Conservation (phyloP, 1,140 invertebrate species). For the Nephotettix cincticeps region DNA sequence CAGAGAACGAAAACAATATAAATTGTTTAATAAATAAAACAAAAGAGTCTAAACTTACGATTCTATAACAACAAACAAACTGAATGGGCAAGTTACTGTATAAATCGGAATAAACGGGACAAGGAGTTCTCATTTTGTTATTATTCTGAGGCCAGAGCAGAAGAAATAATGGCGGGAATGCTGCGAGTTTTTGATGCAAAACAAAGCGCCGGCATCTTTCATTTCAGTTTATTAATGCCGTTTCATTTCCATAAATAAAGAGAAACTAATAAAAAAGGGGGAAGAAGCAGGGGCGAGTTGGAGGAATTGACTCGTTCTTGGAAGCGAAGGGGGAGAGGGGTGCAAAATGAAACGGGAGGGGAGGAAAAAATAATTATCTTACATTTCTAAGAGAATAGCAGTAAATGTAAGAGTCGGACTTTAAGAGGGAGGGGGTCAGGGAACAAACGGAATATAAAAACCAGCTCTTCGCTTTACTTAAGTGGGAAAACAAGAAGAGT, state of each 20-base stretch:
- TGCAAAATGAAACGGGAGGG: slow-evolving; percentile 6
- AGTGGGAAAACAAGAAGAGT: slow-evolving; percentile 8
- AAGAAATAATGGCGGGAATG: slow-evolving; percentile 9
- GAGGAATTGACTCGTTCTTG: slow-evolving; percentile 4
- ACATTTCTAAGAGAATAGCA: slow-evolving; percentile 32
- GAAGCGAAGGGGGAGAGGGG: background rate
- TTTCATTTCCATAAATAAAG: slow-evolving; percentile 24
- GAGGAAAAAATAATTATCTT: slow-evolving; percentile 32
- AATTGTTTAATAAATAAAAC: no score
- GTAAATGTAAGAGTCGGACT: slow-evolving; percentile 21
- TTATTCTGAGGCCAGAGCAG: background rate
- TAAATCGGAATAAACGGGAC: no score
- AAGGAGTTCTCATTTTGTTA: no score
- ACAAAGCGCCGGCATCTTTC: slow-evolving; percentile 19
- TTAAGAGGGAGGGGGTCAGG: background rate
- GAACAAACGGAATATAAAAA: slow-evolving; percentile 33
- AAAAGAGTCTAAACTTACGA: no score
- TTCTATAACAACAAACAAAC: no score
- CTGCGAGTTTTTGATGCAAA: slow-evolving; percentile 16
- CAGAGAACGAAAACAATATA: no score
- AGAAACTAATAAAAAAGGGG: slow-evolving; percentile 24
- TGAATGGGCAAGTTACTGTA: no score
- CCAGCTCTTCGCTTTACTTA: slow-evolving; percentile 15
- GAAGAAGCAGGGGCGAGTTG: slow-evolving; percentile 4
- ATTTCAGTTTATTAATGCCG: slow-evolving; percentile 24